phyloP scores from a whole-genome alignment of 2,797 vertebrate species.

The Carcharodon carcharias region DNA sequence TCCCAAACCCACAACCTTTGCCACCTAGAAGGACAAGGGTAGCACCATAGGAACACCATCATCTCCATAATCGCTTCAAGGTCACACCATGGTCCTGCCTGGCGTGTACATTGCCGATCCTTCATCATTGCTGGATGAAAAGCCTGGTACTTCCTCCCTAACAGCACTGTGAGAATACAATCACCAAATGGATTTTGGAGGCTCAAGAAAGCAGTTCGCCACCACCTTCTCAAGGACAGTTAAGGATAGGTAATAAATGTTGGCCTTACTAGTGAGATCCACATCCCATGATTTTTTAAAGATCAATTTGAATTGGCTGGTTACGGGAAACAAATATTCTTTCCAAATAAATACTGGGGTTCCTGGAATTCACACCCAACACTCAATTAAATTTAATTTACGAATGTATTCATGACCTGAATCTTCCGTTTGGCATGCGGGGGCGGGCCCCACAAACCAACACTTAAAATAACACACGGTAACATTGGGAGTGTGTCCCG shows the following conservation, averaged over 20 bases:
- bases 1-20: background rate
- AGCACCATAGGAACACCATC: background rate
- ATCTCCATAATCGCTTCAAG: background rate
- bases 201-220: background rate
- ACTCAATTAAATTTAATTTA: background rate
- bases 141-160: background rate
- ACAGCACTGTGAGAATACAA: background rate
- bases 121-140: background rate
- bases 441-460: no score
- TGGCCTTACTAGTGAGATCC: background rate
- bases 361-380: background rate
- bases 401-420: background rate
- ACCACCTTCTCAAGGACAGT: background rate
- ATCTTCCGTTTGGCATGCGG: no score
- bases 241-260: background rate
- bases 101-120: no score
- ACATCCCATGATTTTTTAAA: background rate
- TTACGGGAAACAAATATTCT: background rate
- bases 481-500: no score
- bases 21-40: background rate
- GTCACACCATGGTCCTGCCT: background rate
- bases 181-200: background rate
- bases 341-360: background rate
- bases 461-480: no score
- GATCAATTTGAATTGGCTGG: background rate